Conservation (phyloP, 2,888 invertebrate genomes). For the Alloscopus bannaensis region DNA sequence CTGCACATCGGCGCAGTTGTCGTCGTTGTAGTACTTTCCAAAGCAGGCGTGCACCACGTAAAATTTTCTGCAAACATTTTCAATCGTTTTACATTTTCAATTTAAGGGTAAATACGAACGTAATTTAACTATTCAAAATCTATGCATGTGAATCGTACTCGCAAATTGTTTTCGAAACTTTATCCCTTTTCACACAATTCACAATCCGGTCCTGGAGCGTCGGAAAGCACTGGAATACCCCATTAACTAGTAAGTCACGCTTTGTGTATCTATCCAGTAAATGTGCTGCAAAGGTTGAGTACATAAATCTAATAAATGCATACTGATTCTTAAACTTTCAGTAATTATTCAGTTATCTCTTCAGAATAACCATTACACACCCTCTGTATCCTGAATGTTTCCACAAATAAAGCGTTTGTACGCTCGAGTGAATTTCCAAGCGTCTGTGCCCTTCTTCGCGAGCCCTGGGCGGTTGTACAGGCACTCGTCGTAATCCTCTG, state of each 20-base stretch:
- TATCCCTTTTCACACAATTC: slow-evolving; percentile 61
- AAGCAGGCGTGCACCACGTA: slow-evolving; percentile 62
- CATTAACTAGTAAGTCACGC: slow-evolving; percentile 43
- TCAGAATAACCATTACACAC: too few relatives aligned
- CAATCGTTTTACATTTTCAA: too few relatives aligned
- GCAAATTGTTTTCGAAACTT: slow-evolving; percentile 50
- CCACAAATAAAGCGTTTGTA: slow-evolving; percentile 59
- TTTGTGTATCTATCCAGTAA: slow-evolving; percentile 46
- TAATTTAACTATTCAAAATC: too few relatives aligned
- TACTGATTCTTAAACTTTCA: too few relatives aligned
- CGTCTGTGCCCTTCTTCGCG: slow-evolving; percentile 54
- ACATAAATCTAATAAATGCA: slow-evolving; percentile 5
- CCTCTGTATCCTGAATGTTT: slow-evolving; percentile 60
- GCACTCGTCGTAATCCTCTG: slow-evolving; percentile 61
- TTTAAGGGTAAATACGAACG: too few relatives aligned
- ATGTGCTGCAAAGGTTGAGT: slow-evolving; percentile 45
- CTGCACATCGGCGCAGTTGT: slow-evolving; percentile 57
- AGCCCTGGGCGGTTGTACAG: slow-evolving; percentile 24
- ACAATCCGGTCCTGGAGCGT: slow-evolving; percentile 62
- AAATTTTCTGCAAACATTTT: slow-evolving; percentile 58
- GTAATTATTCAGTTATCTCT: too few relatives aligned
- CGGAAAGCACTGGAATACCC: slow-evolving; percentile 64
- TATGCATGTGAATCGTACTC: too few relatives aligned
- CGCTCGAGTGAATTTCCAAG: slow-evolving; percentile 57
- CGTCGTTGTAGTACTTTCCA: slow-evolving; percentile 57